phyloP scores from a whole-genome alignment of 2,888 invertebrate genomes.

The Dicycla oo region DNA sequence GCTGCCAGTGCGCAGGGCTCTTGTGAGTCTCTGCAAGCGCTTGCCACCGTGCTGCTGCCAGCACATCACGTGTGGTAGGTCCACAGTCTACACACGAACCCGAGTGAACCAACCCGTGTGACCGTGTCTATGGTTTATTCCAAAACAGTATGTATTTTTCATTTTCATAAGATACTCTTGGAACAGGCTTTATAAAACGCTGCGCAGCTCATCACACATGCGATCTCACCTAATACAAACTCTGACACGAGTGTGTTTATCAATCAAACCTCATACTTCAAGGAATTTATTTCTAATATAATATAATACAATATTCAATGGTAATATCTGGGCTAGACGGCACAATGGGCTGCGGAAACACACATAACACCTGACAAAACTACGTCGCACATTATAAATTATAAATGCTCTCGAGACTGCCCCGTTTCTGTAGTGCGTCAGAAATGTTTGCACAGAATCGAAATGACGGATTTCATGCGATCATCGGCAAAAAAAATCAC shows the following conservation, averaged over 20 bases:
- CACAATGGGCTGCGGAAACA: slow-evolving; percentile 46
- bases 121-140: not conserved
- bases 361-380: slow-evolving; percentile 55
- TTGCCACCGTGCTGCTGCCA: not conserved
- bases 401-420: no score
- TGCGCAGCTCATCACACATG: not conserved
- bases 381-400: slow-evolving; percentile 25
- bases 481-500: no score
- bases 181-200: not conserved
- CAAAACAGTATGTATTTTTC: not conserved
- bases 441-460: no score
- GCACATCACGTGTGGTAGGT: not conserved
- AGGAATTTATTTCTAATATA: slow-evolving; percentile 50
- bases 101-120: no score
- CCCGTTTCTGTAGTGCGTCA: no score
- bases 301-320: slow-evolving; percentile 55
- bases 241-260: slow-evolving; percentile 50
- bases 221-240: slow-evolving; percentile 39
- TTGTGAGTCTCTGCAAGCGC: not conserved
- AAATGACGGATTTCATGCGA: no score
- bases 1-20: not conserved
- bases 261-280: slow-evolving; percentile 35
- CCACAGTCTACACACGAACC: not conserved
- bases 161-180: not conserved
- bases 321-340: slow-evolving; percentile 44